Evolutionary conservation across 2,797 vertebrate genomes (phyloP), one percentile per base, ranked within the genome.

Genomic region (Diplodus sargus): DNA sequence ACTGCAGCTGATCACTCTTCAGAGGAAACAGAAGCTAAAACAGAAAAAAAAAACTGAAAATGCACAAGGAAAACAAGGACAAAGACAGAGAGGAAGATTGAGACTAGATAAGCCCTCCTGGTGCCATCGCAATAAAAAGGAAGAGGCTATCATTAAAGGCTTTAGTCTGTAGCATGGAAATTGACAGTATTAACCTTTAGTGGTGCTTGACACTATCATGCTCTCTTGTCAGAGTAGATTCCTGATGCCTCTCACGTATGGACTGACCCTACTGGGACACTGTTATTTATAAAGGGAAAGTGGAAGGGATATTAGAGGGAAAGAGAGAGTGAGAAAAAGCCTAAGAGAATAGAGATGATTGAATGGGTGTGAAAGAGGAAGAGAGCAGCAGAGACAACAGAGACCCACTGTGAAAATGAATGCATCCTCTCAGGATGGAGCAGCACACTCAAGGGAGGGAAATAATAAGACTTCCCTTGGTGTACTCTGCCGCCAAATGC

Each of bases 381-480:
- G 85, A 85, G 84, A 79, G 80, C 76, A 48, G 85, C 80, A 68
- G 81, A 88, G 68, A 81, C 82, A 85, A 88, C 81, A 87, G 77
- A 84, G 82, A 76, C 64, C 77, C 78, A 49, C 77, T 84, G 76
- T 76, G 84, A 77, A 86, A 90, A 90, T 89, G 83, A 90, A 91
- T 87, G 87, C 74, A 80, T 82, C 70, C 82, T 86, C 84, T 89
- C 66, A 80, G 85, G 87, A 87, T 76, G 66, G 59, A 84, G 85
- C 79, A 39, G 56, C 68, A 16, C 20, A 81, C 86, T 82, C 69
- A 22, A 56, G 83, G 69, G 84, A 84, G 79, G 49, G 86, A 81
- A 87, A 90, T 89, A 88, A 93, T 90, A 89, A 91, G 91, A 76
- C 85, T 82, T 87, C 84, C 85, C 70, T 75, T 18, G 58, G 78